Evolutionary conservation across 2,797 vertebrate genomes (phyloP).

Genomic region (Pseudochirops cupreus): DNA sequence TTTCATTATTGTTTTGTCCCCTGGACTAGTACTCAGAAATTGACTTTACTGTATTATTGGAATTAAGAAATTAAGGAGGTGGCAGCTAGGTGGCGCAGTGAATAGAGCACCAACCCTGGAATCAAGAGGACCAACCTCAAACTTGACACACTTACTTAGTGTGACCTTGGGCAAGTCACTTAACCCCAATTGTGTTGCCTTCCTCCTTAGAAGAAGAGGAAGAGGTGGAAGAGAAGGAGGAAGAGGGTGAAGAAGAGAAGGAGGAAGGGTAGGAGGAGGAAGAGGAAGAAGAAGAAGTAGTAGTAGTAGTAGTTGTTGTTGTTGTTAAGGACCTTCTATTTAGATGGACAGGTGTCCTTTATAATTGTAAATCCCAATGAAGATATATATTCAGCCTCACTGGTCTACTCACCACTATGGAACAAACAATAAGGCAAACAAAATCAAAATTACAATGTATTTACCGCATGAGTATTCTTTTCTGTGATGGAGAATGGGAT

Average conservation of each 20-base stretch:
- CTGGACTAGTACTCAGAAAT: neutral
- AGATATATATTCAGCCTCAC: neutral
- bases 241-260: too few relatives aligned
- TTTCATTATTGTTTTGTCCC: conserved; percentile 16
- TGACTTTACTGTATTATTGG: neutral
- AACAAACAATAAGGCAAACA: neutral
- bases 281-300: too few relatives aligned
- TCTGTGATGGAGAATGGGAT: neutral
- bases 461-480: neutral
- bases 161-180: too few relatives aligned
- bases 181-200: too few relatives aligned
- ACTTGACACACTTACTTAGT: too few relatives aligned
- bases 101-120: too few relatives aligned
- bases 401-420: neutral
- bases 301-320: too few relatives aligned
- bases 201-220: too few relatives aligned
- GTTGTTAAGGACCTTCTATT: neutral
- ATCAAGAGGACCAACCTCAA: too few relatives aligned
- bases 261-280: too few relatives aligned
- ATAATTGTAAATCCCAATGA: neutral
- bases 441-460: neutral
- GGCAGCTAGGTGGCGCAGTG: too few relatives aligned
- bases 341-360: neutral
- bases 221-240: too few relatives aligned
- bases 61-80: neutral